These are phyloP conservation scores for Conomelus anceps DNA, from an alignment of 2,888 invertebrate species.

Conservation along the genomic window DNA sequence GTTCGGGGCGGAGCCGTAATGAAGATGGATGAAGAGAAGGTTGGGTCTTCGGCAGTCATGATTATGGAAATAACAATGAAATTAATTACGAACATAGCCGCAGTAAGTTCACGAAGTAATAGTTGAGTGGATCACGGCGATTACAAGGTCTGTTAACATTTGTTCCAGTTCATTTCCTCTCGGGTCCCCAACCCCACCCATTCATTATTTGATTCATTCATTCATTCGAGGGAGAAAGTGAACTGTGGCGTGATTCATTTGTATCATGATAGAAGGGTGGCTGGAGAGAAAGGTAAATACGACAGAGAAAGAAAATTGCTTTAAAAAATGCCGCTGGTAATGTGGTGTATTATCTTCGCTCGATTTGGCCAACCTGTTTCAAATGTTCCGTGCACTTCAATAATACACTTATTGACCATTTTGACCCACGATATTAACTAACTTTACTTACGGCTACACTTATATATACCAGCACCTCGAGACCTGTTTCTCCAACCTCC, in stretches of 20 bases:
- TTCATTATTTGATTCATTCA: neutral
- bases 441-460: too few relatives aligned
- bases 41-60: neutral
- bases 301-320: neutral
- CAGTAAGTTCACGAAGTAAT: neutral
- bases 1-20: neutral
- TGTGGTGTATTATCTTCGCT: neutral
- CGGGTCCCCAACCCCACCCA: neutral
- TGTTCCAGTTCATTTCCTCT: neutral
- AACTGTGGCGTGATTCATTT: neutral
- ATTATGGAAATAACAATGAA: neutral
- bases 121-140: neutral
- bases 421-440: neutral
- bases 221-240: neutral
- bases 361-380: neutral
- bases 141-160: neutral
- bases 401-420: neutral
- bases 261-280: neutral
- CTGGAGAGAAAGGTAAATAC: neutral
- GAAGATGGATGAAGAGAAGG: neutral
- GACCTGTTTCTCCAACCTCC: neutral
- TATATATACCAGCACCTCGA: too few relatives aligned
- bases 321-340: neutral
- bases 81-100: neutral
- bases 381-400: neutral